Evolutionary conservation across 2,888 invertebrate genomes (phyloP), one percentile per base, ranked within the genome.

Genomic region (Cantharis rufa): DNA sequence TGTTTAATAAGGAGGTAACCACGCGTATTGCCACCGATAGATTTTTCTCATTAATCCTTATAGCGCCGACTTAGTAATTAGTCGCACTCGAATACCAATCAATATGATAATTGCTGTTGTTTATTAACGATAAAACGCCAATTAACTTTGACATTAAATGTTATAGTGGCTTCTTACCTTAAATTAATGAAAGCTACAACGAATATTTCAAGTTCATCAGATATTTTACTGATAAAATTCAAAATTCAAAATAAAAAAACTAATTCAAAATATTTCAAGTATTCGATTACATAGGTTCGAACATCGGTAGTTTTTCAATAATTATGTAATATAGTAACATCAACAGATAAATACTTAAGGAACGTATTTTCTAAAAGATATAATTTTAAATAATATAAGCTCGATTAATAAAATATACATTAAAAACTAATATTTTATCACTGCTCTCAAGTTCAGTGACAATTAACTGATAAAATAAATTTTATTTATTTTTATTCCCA

Each of bases 401-500:
- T 13, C 32, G 32, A 32, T 48, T 48, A 48, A 48, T 48, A 48
- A 48, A n/a, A 48, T 7, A 48, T n/a, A 32, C 18, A 16, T 13
- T 64, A n/a, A 21, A 64, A 64, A 64, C 18, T 18, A 64, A 24
- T 66, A 66, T 16, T 66, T 66, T 16, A 15, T n/a, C n/a, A 63
- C 62, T 62, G 27, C 61, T 66, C 61, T 62, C 71, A 75, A 66
- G 75, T 75, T 75, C 71, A 71, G 70, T 75, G 75, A 71, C 75
- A 70, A 75, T 66, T 16, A 62, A 68, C 66, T 71, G 75, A 75
- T 75, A 75, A 69, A 48, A 48, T 61, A 62, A 24, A 75, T 75
- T 62, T 75, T 32, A 69, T 71, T 71, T 75, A 75, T 66, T 71
- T 71, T 75, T 71, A 75, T 75, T 48, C 48, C n/a, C 9, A n/a